A percentile compares a stretch with the other conserved stretches of the same genome.
Conservation (phyloP, 1,140 invertebrate genomes). For the Saccostrea cuccullata region DNA sequence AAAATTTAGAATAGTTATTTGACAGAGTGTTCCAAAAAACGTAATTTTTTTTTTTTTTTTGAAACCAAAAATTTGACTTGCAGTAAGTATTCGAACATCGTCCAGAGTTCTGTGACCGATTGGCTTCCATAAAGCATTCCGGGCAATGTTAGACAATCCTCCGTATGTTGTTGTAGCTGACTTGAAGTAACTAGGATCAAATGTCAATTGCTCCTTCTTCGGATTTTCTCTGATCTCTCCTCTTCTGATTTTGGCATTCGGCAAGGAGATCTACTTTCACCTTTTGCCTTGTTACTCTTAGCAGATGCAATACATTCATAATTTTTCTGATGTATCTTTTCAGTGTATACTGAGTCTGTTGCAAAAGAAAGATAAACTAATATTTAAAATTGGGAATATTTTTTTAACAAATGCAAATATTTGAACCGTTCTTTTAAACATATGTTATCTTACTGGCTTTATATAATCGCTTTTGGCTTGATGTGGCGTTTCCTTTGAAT, state of each 20-base stretch:
- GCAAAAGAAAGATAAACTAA: neutral
- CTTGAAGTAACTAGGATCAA: slow-evolving; percentile 56
- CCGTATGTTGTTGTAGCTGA: slow-evolving; percentile 51
- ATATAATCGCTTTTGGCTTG: neutral
- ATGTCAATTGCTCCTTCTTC: slow-evolving; percentile 36
- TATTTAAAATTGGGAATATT: neutral
- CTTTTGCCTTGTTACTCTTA: slow-evolving; percentile 34
- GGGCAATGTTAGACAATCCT: slow-evolving; percentile 49
- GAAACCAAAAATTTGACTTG: neutral
- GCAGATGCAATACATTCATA: slow-evolving; percentile 42
- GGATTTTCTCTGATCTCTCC: slow-evolving; percentile 19
- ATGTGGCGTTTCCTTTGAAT: neutral
- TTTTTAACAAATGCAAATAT: neutral
- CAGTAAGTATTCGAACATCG: slow-evolving; percentile 54
- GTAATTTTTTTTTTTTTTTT: too few species aligned
- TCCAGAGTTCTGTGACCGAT: slow-evolving; percentile 44
- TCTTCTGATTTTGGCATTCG: slow-evolving; percentile 29
- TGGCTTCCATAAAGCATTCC: slow-evolving; percentile 47
- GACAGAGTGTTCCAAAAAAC: too few species aligned
- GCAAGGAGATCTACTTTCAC: slow-evolving; percentile 32
- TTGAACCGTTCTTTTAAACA: neutral
- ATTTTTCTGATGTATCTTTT: slow-evolving; percentile 38
- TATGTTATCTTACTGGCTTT: neutral
- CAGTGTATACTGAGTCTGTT: slow-evolving; percentile 11
- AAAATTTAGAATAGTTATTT: too few species aligned